Base-by-base conservation (phyloP, 2,888 invertebrate genomes). In the Hydraecia micacea region DNA sequence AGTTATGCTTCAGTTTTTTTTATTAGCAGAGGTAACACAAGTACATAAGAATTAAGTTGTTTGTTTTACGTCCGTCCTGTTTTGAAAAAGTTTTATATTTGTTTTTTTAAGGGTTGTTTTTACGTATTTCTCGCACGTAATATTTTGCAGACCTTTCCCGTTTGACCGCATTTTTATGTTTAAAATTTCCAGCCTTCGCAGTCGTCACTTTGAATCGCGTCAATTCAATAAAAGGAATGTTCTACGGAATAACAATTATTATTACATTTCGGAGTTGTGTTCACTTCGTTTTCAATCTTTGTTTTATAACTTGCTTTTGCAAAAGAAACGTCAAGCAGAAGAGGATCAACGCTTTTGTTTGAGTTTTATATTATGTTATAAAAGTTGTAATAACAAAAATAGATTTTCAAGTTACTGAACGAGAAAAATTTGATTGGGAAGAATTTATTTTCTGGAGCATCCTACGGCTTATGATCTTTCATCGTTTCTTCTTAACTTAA, bases 181-280 rank as follows among this genome's bases (percentile, higher is more conserved):
- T 71, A 63, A 86, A 88, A 89, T 85, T 88, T 80, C 68, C 78
- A 77, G 76, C 60, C 71, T 81, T 71, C 82, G 75, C 67, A 70
- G 74, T 68, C 78, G 79, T 84, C 81, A 86, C 74, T 86, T 79
- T 83, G 84, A 88, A 88, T 83, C 84, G 81, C 82, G 88, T 82
- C 89, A 86, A 89, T 90, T 85, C 83, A 90, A 89, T 90, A 87
- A 88, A 83, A 85, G 78, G 77, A 89, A 89, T 87, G 83, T 86
- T 81, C 85, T 79, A 72, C 77, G 70, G 81, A 89, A 88, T 84
- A 89, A 87, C 81, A 89, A 87, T 89, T 85, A 85, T 86, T 88
- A 84, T 86, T 83, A 73, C 83, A 73, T 89, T 88, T 80, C 69
- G 73, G 75, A 80, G 74, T 87, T 84, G 74, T 86, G 74, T 82